These are phyloP conservation scores for Aphaenogaster floridana DNA, from an alignment of 1,140 invertebrate species.

Conservation along the genomic window DNA sequence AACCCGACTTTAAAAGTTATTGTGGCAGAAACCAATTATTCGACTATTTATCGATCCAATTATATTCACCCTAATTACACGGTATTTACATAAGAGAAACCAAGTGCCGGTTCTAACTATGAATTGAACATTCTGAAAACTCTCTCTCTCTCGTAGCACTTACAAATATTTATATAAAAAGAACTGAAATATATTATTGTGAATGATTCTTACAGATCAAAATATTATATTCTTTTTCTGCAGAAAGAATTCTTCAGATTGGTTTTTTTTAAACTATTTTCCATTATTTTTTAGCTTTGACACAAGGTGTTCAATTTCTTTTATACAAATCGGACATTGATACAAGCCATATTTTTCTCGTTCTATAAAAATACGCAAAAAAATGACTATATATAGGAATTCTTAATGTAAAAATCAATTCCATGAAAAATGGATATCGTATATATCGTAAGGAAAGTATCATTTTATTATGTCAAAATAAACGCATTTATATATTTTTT, in stretches of 20 bases:
- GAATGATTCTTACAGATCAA: not conserved
- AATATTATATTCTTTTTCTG: not conserved
- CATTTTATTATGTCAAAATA: not conserved
- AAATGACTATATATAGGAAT: not conserved
- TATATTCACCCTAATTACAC: conserved; percentile 15
- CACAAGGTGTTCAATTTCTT: not conserved
- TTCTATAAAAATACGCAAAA: not conserved
- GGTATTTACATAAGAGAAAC: conserved; percentile 38
- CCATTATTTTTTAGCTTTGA: conserved; percentile 6
- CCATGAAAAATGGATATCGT: not conserved
- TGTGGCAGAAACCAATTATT: conserved; percentile 22
- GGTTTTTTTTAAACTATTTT: not conserved
- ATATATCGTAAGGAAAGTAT: not conserved
- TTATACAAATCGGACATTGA: not conserved
- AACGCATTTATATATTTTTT: no score
- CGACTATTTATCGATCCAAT: conserved; percentile 34
- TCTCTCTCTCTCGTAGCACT: not conserved
- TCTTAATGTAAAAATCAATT: not conserved
- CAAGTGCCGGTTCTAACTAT: not conserved
- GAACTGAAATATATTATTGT: not conserved
- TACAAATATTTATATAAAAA: conserved; percentile 2
- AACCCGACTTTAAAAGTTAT: conserved; percentile 33
- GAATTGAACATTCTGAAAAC: not conserved
- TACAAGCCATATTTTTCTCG: not conserved
- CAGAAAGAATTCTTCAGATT: not conserved